Evolutionary conservation across 2,888 invertebrate genomes (phyloP).

Genomic region (Dendrolimus pini): DNA sequence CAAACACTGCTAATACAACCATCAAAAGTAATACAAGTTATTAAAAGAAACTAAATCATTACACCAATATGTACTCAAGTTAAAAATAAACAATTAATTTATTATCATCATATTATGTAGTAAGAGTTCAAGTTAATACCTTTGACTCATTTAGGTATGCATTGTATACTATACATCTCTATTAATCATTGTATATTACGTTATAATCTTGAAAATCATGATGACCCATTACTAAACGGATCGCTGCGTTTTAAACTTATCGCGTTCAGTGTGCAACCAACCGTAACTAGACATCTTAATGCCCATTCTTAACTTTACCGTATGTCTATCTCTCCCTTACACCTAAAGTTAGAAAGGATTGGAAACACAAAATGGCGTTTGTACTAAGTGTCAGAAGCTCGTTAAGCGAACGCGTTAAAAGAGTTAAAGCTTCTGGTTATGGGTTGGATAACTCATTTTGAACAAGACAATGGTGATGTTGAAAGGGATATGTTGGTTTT

Average conservation of each 20-base stretch:
- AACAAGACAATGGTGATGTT: slow-evolving; percentile 16
- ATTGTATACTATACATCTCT: too few relatives aligned
- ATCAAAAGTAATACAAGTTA: too few relatives aligned
- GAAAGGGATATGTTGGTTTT: background rate
- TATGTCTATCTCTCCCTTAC: slow-evolving; percentile 23
- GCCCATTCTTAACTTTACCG: slow-evolving; percentile 24
- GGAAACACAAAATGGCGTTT: slow-evolving; percentile 22
- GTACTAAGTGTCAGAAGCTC: slow-evolving; percentile 13
- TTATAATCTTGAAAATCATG: background rate
- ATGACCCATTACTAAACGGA: background rate
- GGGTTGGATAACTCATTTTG: slow-evolving; percentile 23
- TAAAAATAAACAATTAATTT: too few relatives aligned
- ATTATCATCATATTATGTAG: too few relatives aligned
- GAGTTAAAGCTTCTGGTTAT: slow-evolving; percentile 24
- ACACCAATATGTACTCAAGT: too few relatives aligned
- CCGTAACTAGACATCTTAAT: slow-evolving; percentile 39
- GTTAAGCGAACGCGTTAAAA: slow-evolving; percentile 22
- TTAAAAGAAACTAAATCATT: too few relatives aligned
- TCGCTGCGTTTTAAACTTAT: slow-evolving; percentile 12
- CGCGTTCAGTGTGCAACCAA: slow-evolving; percentile 25
- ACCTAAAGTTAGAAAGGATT: slow-evolving; percentile 28
- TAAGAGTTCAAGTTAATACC: too few relatives aligned
- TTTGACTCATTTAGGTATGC: too few relatives aligned
- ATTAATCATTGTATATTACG: too few relatives aligned
- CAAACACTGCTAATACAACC: too few relatives aligned